These are phyloP conservation scores for Agriopis aurantiaria DNA, from an alignment of 2,888 invertebrate species.

Conservation along the genomic window DNA sequence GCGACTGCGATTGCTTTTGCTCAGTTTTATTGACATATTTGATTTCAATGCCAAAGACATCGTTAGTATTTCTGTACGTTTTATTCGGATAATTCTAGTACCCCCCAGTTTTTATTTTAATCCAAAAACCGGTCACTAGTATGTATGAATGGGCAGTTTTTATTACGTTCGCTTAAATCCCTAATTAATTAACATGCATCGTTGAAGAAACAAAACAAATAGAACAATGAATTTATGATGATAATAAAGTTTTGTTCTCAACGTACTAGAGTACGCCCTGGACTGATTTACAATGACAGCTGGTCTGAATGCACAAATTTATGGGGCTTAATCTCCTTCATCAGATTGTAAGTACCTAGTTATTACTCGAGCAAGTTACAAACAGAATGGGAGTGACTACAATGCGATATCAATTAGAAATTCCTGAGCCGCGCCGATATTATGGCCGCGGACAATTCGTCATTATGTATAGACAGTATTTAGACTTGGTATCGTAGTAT, in stretches of 20 bases:
- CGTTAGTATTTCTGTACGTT: constrained; percentile 45
- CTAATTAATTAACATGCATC: constrained; percentile 54
- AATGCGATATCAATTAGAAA: constrained; percentile 71
- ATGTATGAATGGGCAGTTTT: constrained; percentile 54
- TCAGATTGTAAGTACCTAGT: constrained; percentile 54
- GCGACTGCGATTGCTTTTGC: constrained; percentile 53
- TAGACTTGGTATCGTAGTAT: constrained; percentile 64
- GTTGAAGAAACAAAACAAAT: constrained; percentile 54
- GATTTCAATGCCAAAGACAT: constrained; percentile 51
- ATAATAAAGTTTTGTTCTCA: constrained; percentile 55
- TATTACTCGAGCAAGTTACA: constrained; percentile 56
- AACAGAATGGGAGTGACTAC: constrained; percentile 64
- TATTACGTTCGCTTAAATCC: constrained; percentile 55
- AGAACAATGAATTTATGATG: constrained; percentile 52
- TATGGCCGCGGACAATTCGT: constrained; percentile 61
- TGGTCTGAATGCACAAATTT: constrained; percentile 50
- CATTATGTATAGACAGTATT: constrained; percentile 67
- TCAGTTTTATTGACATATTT: constrained; percentile 55
- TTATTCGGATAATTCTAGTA: constrained; percentile 36
- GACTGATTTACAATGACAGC: constrained; percentile 57
- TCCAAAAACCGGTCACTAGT: constrained; percentile 51
- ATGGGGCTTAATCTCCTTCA: constrained; percentile 59
- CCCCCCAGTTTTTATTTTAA: constrained; percentile 44
- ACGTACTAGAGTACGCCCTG: constrained; percentile 49
- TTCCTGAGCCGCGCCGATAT: constrained; percentile 57